These are phyloP conservation scores for Lophius piscatorius DNA, from an alignment of 2,113 vertebrate species.

Conservation along the genomic window DNA sequence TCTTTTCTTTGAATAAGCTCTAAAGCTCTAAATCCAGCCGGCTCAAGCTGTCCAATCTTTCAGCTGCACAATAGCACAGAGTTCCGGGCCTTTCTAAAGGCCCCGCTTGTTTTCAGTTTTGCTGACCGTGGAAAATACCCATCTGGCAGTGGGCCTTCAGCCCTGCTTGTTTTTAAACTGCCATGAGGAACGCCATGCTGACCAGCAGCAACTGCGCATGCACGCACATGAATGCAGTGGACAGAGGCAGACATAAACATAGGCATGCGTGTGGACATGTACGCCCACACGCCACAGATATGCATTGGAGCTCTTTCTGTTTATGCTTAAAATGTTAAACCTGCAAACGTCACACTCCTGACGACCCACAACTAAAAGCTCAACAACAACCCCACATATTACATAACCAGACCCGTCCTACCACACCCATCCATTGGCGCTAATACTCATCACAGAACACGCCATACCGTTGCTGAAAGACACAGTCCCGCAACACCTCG, in stretches of 20 bases:
- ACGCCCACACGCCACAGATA: no score
- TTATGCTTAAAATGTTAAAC: no score
- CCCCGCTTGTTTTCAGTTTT: constrained; percentile 74
- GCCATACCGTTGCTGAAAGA: constrained; percentile 69
- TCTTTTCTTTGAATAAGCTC: constrained; percentile 72
- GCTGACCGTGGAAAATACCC: constrained; percentile 77
- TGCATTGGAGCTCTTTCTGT: no score
- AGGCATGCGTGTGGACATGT: constrained; percentile 10
- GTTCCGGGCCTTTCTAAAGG: constrained; percentile 73
- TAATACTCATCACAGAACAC: constrained; percentile 1
- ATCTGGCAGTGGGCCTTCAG: constrained; percentile 67
- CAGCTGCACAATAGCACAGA: constrained; percentile 62
- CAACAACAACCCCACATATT: constrained; percentile 3
- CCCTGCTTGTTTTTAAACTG: constrained; percentile 46
- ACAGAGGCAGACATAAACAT: constrained; percentile 47
- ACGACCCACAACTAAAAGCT: background rate
- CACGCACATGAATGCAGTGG: constrained; percentile 36
- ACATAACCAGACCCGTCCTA: constrained; percentile 30
- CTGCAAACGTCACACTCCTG: no score
- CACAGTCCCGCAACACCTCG: constrained; percentile 64
- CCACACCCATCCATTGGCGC: constrained; percentile 27
- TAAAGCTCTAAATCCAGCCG: constrained; percentile 75
- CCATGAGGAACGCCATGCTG: constrained; percentile 33
- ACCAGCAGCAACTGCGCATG: constrained; percentile 28
- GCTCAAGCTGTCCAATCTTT: constrained; percentile 70